Percentiles rank a stretch among this genome's conserved stretches.
phyloP scores from a whole-genome alignment of 1,140 invertebrate species.

The Drosophila orena region DNA sequence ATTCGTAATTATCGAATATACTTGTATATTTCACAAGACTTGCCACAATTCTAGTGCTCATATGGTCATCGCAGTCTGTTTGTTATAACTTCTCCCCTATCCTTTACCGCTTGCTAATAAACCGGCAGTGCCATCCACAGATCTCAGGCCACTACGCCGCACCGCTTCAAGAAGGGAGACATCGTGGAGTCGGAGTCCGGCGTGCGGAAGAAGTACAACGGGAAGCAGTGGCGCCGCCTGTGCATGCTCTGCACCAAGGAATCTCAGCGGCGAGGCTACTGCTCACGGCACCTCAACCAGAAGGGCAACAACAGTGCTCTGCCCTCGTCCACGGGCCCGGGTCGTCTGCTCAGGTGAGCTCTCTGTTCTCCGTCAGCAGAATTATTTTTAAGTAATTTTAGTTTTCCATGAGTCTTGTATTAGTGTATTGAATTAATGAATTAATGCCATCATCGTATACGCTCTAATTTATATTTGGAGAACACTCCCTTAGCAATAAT shows the following conservation, averaged over 20 bases:
- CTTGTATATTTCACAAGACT: background rate
- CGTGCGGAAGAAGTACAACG: constrained; percentile 99
- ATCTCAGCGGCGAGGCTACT: constrained; percentile 97
- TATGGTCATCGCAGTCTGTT: background rate
- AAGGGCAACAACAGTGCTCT: constrained; percentile 77
- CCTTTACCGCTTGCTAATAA: constrained; percentile 21
- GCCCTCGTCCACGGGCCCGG: constrained; percentile 77
- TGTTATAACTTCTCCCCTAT: background rate
- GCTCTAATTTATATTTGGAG: no score
- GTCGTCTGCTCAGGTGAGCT: constrained; percentile 76
- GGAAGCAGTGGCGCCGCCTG: constrained; percentile 98
- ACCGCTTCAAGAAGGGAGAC: constrained; percentile 99
- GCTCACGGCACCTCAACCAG: constrained; percentile 96
- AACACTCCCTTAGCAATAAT: no score
- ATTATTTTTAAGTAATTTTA: no score
- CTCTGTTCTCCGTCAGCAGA: no score
- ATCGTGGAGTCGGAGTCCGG: constrained; percentile 98
- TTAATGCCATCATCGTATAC: no score
- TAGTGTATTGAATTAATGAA: no score
- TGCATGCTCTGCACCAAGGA: constrained; percentile 98
- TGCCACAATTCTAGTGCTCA: no score
- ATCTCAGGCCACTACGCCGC: constrained; percentile 96
- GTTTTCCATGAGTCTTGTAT: no score
- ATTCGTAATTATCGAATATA: background rate
- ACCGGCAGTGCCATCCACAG: constrained; percentile 83